Evolutionary conservation across 1,140 invertebrate genomes (phyloP).

Genomic region (Maniola jurtina): DNA sequence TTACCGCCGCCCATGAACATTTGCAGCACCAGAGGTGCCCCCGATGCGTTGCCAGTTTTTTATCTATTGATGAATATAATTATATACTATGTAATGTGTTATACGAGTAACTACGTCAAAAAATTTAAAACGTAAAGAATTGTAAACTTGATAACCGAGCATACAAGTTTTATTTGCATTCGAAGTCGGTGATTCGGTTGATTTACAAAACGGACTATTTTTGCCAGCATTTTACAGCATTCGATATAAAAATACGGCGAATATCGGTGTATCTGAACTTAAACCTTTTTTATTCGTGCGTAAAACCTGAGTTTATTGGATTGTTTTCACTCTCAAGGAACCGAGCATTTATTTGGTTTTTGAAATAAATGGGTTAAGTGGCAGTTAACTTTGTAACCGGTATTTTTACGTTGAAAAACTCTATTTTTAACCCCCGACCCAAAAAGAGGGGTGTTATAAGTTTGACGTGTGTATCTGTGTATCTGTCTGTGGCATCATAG

Average conservation of each 20-base stretch:
- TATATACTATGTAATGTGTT: not conserved
- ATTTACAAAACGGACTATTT: not conserved
- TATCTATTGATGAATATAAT: too few relatives aligned
- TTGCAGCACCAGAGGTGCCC: too few relatives aligned
- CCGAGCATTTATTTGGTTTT: not conserved
- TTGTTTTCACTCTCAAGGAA: slow-evolving; percentile 7
- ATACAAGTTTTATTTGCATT: not conserved
- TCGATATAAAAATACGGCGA: not conserved
- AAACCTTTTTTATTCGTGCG: slow-evolving; percentile 8
- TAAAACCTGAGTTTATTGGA: slow-evolving; percentile 8
- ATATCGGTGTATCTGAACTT: not conserved
- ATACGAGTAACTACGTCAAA: not conserved
- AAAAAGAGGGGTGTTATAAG: too few relatives aligned
- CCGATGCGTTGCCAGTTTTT: too few relatives aligned
- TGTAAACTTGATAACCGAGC: not conserved
- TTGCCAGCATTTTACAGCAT: not conserved
- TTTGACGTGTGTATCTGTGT: too few relatives aligned
- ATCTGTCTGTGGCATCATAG: too few relatives aligned
- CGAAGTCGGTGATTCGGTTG: not conserved
- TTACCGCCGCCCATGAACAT: too few relatives aligned
- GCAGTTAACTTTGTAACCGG: not conserved
- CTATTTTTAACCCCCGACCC: too few relatives aligned
- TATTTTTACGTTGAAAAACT: not conserved
- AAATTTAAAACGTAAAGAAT: not conserved
- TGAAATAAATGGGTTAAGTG: slow-evolving; percentile 4